These are phyloP conservation scores for Alloscopus bannaensis DNA, from an alignment of 2,888 invertebrate species.

Conservation along the genomic window DNA sequence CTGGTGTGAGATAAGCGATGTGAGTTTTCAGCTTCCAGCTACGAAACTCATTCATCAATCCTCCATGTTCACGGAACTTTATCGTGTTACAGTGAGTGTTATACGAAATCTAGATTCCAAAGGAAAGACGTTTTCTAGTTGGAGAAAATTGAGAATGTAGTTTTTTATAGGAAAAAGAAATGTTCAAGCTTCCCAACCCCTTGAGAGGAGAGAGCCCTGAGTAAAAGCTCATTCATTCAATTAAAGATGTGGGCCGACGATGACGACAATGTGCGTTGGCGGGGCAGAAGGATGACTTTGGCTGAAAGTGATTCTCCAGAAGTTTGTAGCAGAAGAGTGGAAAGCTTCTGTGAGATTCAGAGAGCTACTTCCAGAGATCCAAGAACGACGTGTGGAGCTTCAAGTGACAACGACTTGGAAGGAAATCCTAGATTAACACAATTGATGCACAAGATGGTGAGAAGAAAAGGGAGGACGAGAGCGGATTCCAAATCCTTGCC, in stretches of 20 bases:
- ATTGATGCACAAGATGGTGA: conserved; percentile 8
- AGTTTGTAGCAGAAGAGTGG: no score
- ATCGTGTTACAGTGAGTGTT: neutral
- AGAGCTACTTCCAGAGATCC: no score
- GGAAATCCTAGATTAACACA: neutral
- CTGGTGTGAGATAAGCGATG: neutral
- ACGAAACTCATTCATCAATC: no score
- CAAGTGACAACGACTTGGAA: neutral
- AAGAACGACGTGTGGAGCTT: no score
- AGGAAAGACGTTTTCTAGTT: no score
- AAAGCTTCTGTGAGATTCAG: no score
- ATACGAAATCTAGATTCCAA: no score
- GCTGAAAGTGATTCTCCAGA: neutral
- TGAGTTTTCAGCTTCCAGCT: no score
- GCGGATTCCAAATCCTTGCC: no score
- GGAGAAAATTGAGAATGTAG: neutral
- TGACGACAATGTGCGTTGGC: conserved; percentile 35
- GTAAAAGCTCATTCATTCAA: no score
- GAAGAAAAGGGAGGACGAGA: neutral
- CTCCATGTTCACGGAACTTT: no score
- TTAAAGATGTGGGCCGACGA: conserved; percentile 39
- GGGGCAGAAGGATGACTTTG: neutral
- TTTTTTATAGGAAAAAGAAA: neutral
- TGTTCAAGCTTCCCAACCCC: neutral
- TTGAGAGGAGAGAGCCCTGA: no score